These are phyloP conservation scores for Agapornis roseicollis DNA, from an alignment of 2,113 vertebrate species.

Conservation along the genomic window DNA sequence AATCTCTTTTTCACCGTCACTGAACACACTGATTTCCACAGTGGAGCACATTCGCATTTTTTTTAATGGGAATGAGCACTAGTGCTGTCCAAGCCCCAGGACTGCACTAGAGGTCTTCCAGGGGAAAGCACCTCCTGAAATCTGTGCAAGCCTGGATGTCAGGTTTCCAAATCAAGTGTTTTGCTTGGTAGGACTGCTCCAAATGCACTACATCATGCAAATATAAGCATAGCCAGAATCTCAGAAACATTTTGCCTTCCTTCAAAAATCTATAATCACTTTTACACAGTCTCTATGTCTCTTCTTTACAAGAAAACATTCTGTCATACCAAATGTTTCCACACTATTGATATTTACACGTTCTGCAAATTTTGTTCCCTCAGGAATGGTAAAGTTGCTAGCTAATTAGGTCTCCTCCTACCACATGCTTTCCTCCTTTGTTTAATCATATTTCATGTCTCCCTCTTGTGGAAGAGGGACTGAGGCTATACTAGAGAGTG, in stretches of 20 bases:
- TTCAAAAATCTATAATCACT: constrained; percentile 32
- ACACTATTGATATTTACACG: not conserved
- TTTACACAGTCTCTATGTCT: constrained; percentile 22
- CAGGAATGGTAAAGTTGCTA: not conserved
- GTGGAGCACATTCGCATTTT: not conserved
- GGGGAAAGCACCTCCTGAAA: not conserved
- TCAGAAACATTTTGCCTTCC: constrained; percentile 42
- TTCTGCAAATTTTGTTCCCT: not conserved
- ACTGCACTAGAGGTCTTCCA: not conserved
- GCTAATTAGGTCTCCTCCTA: not conserved
- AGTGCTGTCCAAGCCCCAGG: not conserved
- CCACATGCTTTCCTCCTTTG: not conserved
- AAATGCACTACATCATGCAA: not conserved
- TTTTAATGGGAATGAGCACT: not conserved
- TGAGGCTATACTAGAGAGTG: not conserved
- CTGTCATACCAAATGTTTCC: constrained; percentile 60
- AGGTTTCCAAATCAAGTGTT: constrained; percentile 21
- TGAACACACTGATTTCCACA: not conserved
- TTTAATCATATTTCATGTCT: not conserved
- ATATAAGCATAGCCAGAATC: constrained; percentile 34
- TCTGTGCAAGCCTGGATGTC: not conserved
- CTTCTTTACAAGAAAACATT: constrained; percentile 50
- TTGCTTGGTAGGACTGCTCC: constrained; percentile 18
- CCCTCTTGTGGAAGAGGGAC: not conserved
- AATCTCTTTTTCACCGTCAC: not conserved